Percentiles rank a stretch among this genome's conserved stretches.
phyloP scores from a whole-genome alignment of 2,113 vertebrate species.

The Grammomys surdaster region DNA sequence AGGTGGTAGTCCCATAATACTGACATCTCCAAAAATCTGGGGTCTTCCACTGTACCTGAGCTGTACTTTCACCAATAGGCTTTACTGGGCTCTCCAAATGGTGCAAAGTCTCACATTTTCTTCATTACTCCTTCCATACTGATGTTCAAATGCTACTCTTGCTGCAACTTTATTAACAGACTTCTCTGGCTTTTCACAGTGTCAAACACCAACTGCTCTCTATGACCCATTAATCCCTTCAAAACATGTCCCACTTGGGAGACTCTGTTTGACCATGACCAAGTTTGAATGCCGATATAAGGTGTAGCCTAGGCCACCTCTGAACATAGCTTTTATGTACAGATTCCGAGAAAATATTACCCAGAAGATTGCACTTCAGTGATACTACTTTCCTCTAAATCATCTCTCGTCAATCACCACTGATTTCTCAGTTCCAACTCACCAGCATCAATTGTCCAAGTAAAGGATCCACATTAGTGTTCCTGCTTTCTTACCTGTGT shows the following conservation, averaged over 20 bases:
- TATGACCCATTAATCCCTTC: neutral
- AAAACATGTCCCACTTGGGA: neutral
- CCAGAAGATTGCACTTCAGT: neutral
- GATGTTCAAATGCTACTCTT: neutral
- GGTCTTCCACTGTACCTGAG: neutral
- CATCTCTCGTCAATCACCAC: neutral
- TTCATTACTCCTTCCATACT: neutral
- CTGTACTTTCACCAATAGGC: neutral
- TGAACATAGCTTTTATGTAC: neutral
- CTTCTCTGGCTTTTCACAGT: neutral
- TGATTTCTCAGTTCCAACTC: neutral
- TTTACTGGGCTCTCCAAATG: neutral
- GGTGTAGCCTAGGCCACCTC: neutral
- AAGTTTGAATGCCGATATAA: neutral
- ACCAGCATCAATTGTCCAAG: neutral
- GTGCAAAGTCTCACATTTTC: neutral
- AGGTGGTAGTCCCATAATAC: neutral
- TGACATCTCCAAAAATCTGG: neutral
- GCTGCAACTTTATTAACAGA: neutral
- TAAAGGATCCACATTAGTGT: neutral
- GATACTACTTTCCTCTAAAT: neutral
- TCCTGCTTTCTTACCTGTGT: neutral
- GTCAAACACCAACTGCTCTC: neutral
- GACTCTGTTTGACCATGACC: neutral
- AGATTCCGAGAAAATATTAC: neutral